These are phyloP conservation scores for Heliconius congener DNA, from an alignment of 1,140 invertebrate species.

Conservation along the genomic window DNA sequence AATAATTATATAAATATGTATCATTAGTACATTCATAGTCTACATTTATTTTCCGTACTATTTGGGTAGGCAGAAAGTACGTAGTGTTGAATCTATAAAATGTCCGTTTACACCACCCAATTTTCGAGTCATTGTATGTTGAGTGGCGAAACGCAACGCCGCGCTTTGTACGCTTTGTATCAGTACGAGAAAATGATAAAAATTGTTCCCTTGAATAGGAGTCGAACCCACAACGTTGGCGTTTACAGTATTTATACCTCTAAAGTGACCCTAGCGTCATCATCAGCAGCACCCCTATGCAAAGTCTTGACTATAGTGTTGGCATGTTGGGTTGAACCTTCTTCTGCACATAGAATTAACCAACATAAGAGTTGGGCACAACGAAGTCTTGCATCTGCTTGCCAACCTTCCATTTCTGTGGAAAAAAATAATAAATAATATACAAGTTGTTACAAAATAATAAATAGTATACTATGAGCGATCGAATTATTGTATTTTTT, in stretches of 20 bases:
- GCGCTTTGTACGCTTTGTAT: too few relatives aligned
- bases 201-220: too few relatives aligned
- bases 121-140: too few relatives aligned
- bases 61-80: too few relatives aligned
- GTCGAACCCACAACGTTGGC: too few relatives aligned
- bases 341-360: slow-evolving; percentile 86
- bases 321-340: slow-evolving; percentile 86
- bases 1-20: background rate
- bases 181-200: too few relatives aligned
- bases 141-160: too few relatives aligned
- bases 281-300: slow-evolving; percentile 82
- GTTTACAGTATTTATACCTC: slow-evolving; percentile 75
- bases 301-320: slow-evolving; percentile 67
- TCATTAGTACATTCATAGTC: background rate
- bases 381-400: slow-evolving; percentile 84
- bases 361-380: slow-evolving; percentile 86
- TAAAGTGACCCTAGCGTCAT: slow-evolving; percentile 83
- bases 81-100: too few relatives aligned
- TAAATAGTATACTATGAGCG: too few relatives aligned
- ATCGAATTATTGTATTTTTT: too few relatives aligned
- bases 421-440: background rate
- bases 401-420: slow-evolving; percentile 88
- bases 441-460: too few relatives aligned
- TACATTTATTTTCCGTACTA: background rate
- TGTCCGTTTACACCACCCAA: too few relatives aligned